phyloP scores from a whole-genome alignment of 64 coral and sea anemone genomes.

The Actinia equina region DNA sequence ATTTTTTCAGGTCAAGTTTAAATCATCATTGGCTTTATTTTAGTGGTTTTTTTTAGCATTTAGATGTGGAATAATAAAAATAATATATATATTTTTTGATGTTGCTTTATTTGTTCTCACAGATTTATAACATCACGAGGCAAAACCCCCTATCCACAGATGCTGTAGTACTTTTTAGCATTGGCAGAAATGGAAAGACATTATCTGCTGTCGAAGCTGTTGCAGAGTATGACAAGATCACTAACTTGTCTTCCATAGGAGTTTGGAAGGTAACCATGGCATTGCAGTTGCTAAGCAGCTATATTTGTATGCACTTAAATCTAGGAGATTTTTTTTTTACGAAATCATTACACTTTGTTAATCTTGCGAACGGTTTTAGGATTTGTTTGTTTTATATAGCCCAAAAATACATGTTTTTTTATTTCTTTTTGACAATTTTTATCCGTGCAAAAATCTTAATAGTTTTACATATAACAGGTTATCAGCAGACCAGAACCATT shows the following conservation, averaged over 20 bases:
- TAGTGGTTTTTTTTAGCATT: too few relatives aligned
- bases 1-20: too few relatives aligned
- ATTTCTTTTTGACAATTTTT: too few relatives aligned
- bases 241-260: neutral
- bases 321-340: too few relatives aligned
- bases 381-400: too few relatives aligned
- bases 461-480: slow-evolving; percentile 28
- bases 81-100: neutral
- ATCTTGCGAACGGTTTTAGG: too few relatives aligned
- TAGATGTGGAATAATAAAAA: too few relatives aligned
- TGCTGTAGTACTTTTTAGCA: slow-evolving; percentile 41
- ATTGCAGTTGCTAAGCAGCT: neutral
- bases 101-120: neutral
- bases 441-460: too few relatives aligned
- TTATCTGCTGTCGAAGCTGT: slow-evolving; percentile 26
- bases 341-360: too few relatives aligned
- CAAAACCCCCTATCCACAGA: neutral
- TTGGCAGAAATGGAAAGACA: slow-evolving; percentile 25
- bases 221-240: slow-evolving; percentile 26
- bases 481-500: slow-evolving; percentile 43
- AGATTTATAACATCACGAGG: slow-evolving; percentile 67
- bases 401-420: too few relatives aligned
- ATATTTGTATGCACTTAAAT: neutral
- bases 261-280: neutral
- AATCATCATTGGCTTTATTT: too few relatives aligned